Base-by-base conservation (phyloP, 2,113 vertebrate genomes). In the Calidris pygmaea region DNA sequence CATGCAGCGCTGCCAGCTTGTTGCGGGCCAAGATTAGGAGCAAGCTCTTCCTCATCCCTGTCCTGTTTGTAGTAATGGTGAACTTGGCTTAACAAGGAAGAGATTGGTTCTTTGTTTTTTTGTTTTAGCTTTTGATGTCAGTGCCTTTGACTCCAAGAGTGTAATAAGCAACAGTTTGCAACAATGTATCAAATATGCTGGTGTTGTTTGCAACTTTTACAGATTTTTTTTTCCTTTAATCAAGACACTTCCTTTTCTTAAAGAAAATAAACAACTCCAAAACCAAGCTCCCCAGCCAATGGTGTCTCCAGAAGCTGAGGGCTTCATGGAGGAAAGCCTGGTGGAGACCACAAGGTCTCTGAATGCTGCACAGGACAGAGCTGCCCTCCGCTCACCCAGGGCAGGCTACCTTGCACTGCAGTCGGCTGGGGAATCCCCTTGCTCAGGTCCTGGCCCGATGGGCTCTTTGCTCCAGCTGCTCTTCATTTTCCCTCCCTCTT, bases 401-500 rank as follows among this genome's bases (percentile, higher is more conserved):
- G 34, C 34, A 39, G 41, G 15, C n/a, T 83, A 67, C 67, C 65
- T 65, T 56, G 50, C 1, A 6, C 62, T 62, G 45, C 3, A 2
- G 0, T 2, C 1, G 0, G 30, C 47, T 77, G 59, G 35, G 26
- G 48, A 9, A 35, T 71, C 15, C 6, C 9, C 10, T 45, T 55
- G 47, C 56, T 63, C 60, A 67, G 37, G 34, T 79, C 58, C 66
- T 72, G 60, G 34, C 58, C 71, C 0, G 0, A 35, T 7, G 59
- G 58, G 32, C 59, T 82, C 10, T 0, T 91, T 1, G 2, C 18
- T 93, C 63, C 90, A 96, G 89, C 87, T 94, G 90, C 71, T 79
- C 63, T 80, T 96, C 41, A 2, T 96, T 94, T 83, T 79, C 50
- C n/a, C 67, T 94, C 78, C 71, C 41, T 90, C 81, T 79, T 3